These are phyloP conservation scores for Aptenodytes forsteri DNA, from an alignment of 2,113 vertebrate species.

Conservation along the genomic window DNA sequence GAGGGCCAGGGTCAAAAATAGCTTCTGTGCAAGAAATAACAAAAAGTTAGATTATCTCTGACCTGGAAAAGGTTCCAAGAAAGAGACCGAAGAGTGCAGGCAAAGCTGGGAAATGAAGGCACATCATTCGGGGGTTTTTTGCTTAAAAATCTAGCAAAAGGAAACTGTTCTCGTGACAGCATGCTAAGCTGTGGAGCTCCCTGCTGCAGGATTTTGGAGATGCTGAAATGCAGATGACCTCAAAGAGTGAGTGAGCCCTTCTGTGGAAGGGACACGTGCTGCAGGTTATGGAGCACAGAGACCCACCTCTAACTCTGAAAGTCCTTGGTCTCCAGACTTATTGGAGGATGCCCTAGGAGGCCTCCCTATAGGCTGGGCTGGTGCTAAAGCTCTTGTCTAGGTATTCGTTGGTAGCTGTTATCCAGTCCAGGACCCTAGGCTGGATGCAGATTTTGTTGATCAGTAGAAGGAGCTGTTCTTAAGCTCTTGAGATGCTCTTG, in stretches of 20 bases:
- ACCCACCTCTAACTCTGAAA: not conserved
- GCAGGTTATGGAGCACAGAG: not conserved
- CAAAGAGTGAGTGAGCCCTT: not conserved
- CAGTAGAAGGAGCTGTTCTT: not conserved
- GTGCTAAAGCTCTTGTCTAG: not conserved
- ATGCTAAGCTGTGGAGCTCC: not conserved
- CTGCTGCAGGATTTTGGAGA: not conserved
- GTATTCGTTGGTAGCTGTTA: not conserved
- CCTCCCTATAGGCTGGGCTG: not conserved
- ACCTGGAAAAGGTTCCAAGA: not conserved
- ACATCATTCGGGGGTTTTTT: accelerated
- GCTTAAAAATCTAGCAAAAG: not conserved
- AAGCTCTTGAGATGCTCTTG: not conserved
- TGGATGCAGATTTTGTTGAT: not conserved
- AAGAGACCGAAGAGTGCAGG: not conserved
- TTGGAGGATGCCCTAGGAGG: no score
- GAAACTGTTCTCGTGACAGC: not conserved
- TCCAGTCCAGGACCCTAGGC: not conserved
- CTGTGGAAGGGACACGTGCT: not conserved
- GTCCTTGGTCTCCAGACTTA: not conserved
- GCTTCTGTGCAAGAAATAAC: not conserved
- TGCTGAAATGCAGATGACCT: not conserved
- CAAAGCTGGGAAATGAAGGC: not conserved
- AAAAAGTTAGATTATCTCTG: not conserved
- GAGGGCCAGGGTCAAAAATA: not conserved